A percentile compares a stretch with the other conserved stretches of the same genome.
These are phyloP conservation scores for Lucilia cuprina DNA, from an alignment of 1,140 invertebrate species.

Conservation along the genomic window DNA sequence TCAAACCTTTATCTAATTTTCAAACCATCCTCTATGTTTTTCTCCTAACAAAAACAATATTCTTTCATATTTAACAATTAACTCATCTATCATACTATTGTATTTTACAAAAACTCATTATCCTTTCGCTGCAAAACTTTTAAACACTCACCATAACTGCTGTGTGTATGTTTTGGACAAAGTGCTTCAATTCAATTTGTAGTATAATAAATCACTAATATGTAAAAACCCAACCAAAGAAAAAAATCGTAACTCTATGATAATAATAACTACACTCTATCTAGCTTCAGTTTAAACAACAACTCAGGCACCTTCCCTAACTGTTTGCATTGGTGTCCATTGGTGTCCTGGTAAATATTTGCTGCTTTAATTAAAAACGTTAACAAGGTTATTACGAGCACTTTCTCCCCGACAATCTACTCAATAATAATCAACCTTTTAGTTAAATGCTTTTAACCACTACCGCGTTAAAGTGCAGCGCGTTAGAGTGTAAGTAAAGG, in stretches of 20 bases:
- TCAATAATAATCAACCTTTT: not conserved
- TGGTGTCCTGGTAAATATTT: constrained; percentile 30
- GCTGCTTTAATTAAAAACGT: constrained; percentile 31
- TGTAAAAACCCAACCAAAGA: not conserved
- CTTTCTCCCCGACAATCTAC: not conserved
- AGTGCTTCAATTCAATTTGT: constrained; percentile 30
- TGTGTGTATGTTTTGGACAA: not conserved
- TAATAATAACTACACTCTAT: not conserved
- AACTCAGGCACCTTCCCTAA: no score
- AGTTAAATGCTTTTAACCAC: constrained; percentile 30
- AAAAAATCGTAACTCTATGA: not conserved
- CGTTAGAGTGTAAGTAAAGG: not conserved
- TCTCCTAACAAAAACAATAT: not conserved
- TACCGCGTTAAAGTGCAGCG: not conserved
- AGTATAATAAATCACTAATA: constrained; percentile 29
- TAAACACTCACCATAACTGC: not conserved
- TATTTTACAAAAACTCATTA: constrained; percentile 1
- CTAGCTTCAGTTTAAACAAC: no score
- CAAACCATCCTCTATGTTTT: no score
- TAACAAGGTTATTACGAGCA: constrained; percentile 26
- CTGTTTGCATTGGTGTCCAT: not conserved
- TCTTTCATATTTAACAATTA: not conserved
- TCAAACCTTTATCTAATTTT: no score
- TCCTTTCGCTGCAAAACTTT: not conserved
- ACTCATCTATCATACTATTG: constrained; percentile 9